phyloP scores from a whole-genome alignment of 2,797 vertebrate genomes.

The Molossus alvarezi region DNA sequence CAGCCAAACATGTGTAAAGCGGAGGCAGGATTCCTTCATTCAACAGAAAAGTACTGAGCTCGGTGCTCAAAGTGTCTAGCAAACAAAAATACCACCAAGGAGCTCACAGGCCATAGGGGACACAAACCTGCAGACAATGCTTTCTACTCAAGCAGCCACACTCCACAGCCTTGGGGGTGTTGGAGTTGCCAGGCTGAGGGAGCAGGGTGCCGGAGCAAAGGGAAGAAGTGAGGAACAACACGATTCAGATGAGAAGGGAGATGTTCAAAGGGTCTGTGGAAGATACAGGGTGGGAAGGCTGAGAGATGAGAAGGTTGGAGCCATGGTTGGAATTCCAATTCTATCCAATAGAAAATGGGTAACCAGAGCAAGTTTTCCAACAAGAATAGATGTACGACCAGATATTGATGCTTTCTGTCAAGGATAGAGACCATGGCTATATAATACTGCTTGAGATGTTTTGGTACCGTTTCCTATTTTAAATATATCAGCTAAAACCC shows the following conservation, averaged over 20 bases:
- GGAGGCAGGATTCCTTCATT: background rate
- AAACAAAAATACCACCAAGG: background rate
- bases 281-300: background rate
- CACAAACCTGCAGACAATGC: background rate
- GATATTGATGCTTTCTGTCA: background rate
- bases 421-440: background rate
- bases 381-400: background rate
- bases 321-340: background rate
- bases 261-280: background rate
- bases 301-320: background rate
- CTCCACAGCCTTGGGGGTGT: background rate
- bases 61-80: background rate
- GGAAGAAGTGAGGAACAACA: background rate
- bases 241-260: background rate
- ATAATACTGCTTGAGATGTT: background rate
- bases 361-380: background rate
- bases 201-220: background rate
- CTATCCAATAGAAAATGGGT: background rate
- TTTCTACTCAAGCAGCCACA: background rate
- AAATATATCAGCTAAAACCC: constrained; percentile 21
- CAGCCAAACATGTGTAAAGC: background rate
- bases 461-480: background rate
- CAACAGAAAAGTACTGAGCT: background rate
- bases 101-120: background rate
- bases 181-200: background rate